Conservation (phyloP, 53 echinoderm and acorn worm genomes). For the Echinarachnius parma region DNA sequence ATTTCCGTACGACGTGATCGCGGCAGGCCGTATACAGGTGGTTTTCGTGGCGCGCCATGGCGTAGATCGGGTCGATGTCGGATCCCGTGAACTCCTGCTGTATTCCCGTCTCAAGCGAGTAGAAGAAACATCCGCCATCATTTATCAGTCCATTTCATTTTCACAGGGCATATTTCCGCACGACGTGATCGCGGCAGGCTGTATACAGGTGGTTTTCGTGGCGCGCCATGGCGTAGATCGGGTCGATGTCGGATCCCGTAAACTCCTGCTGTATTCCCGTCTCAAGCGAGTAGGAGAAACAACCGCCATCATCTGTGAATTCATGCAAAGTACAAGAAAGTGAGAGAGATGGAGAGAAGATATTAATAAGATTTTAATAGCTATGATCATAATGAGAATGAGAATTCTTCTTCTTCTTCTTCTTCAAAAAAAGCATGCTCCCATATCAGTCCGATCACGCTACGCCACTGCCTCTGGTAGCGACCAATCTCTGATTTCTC, state of each 20-base stretch:
- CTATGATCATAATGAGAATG: too few relatives aligned
- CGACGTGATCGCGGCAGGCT: conserved; percentile 73
- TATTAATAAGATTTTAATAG: too few relatives aligned
- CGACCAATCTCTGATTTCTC: too few relatives aligned
- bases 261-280: conserved; percentile 63
- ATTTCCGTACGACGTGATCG: conserved; percentile 69
- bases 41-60: conserved; percentile 57
- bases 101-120: conserved; percentile 46
- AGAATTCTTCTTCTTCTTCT: too few relatives aligned
- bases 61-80: conserved; percentile 56
- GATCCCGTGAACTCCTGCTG: conserved; percentile 77
- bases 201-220: conserved; percentile 79
- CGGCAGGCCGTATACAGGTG: conserved; percentile 70
- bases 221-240: conserved; percentile 64
- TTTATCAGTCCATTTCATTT: conserved; percentile 50
- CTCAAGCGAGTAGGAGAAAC: conserved; percentile 60
- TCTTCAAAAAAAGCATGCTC: too few relatives aligned
- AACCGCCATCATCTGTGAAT: conserved; percentile 91
- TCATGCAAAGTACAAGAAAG: too few relatives aligned
- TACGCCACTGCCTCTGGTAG: too few relatives aligned
- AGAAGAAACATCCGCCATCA: conserved; percentile 83
- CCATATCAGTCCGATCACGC: too few relatives aligned
- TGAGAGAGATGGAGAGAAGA: too few relatives aligned
- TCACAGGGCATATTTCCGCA: conserved; percentile 64
- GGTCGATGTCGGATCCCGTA: conserved; percentile 89